phyloP scores from a whole-genome alignment of 2,797 vertebrate genomes.

The Liasis olivaceus region DNA sequence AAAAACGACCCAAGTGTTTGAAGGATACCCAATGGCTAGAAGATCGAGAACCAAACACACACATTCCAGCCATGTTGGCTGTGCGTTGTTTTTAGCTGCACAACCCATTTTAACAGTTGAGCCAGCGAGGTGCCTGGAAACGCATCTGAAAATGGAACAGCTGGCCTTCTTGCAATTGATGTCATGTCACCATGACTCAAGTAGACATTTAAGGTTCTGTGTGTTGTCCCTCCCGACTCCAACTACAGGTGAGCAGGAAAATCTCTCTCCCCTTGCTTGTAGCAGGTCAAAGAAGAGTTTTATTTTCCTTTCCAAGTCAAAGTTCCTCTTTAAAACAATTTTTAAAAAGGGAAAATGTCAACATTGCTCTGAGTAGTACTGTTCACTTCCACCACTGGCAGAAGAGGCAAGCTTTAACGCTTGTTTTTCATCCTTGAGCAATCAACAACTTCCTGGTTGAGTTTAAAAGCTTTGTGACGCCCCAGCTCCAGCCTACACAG shows the following conservation, averaged over 20 bases:
- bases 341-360: background rate
- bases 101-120: background rate
- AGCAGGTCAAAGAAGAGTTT: slow-evolving; percentile 22
- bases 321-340: slow-evolving; percentile 35
- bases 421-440: slow-evolving; percentile 71
- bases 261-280: background rate
- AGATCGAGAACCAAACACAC: background rate
- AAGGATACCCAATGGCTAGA: background rate
- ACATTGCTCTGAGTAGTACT: slow-evolving; percentile 4
- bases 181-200: background rate
- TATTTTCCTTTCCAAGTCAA: slow-evolving; percentile 42
- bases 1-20: background rate
- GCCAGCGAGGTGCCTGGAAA: background rate
- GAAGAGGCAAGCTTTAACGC: slow-evolving; percentile 47
- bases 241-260: background rate
- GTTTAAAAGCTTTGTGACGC: slow-evolving; percentile 78
- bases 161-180: background rate
- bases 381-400: slow-evolving; percentile 27
- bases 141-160: background rate
- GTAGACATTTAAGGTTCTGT: background rate
- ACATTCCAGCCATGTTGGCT: background rate
- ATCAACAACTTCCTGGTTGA: slow-evolving; percentile 81
- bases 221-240: background rate
- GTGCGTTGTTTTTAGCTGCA: too few species aligned
- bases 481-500: slow-evolving; percentile 80